These are phyloP conservation scores for Lindbergichthys nudifrons DNA, from an alignment of 2,797 vertebrate species.

Conservation along the genomic window DNA sequence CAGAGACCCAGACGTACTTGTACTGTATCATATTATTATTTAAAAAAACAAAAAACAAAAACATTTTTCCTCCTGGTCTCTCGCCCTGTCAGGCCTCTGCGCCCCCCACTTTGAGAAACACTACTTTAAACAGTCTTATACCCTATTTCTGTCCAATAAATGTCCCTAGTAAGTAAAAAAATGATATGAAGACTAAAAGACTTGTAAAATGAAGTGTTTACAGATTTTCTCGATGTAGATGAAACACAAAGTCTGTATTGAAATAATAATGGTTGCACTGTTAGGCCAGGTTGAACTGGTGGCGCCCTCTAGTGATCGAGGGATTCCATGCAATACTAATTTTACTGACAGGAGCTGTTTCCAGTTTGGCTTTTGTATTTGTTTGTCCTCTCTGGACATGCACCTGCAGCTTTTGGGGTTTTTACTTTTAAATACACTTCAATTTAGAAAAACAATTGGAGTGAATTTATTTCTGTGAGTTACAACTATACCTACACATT, in stretches of 20 bases:
- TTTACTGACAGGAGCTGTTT: constrained; percentile 41
- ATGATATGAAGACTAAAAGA: constrained; percentile 12
- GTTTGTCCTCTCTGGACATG: constrained; percentile 28
- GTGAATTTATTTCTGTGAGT: constrained; percentile 19
- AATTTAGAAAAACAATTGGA: constrained; percentile 21
- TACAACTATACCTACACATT: constrained; percentile 14
- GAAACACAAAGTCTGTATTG: constrained; percentile 19
- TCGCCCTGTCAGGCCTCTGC: no score
- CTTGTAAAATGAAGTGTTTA: constrained; percentile 27
- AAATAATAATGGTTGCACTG: constrained; percentile 41
- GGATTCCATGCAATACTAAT: constrained; percentile 50
- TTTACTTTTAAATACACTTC: constrained; percentile 63
- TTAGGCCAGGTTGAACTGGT: constrained; percentile 50
- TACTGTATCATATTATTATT: no score
- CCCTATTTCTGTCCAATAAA: background rate
- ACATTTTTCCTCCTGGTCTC: no score
- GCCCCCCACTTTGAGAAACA: no score
- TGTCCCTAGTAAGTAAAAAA: background rate
- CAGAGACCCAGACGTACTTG: no score
- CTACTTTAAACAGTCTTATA: no score
- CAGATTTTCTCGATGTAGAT: constrained; percentile 31
- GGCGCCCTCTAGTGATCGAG: constrained; percentile 57
- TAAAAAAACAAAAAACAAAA: no score
- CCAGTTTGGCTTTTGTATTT: constrained; percentile 54
- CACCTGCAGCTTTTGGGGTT: constrained; percentile 34